A percentile compares a stretch with the other conserved stretches of the same genome.
Conservation (phyloP, 2,888 invertebrate genomes). For the Cataglyphis cursor region DNA sequence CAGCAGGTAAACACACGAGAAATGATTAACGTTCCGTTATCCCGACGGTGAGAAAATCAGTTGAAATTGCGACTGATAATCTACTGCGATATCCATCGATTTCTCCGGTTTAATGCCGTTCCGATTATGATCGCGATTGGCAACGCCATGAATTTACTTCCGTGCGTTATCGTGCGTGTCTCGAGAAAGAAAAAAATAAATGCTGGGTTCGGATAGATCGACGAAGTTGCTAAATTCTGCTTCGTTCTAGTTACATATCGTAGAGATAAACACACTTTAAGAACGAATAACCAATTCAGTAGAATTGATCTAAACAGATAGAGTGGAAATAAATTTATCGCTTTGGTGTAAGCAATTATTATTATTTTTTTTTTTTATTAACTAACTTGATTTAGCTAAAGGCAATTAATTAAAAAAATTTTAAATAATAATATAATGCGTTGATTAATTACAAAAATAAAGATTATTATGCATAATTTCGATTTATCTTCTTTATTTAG, state of each 20-base stretch:
- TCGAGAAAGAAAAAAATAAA: conserved; percentile 30
- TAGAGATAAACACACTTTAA: conserved; percentile 15
- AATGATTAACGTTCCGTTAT: conserved; percentile 31
- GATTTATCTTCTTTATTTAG: background rate
- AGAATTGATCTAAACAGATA: conserved; percentile 4
- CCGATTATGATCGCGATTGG: conserved; percentile 4
- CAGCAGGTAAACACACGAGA: conserved; percentile 28
- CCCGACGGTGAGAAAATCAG: conserved; percentile 10
- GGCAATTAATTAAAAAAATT: background rate
- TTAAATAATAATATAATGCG: background rate
- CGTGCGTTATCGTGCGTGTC: conserved; percentile 31
- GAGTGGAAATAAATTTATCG: conserved; percentile 6
- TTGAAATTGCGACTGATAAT: conserved; percentile 31
- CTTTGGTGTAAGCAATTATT: conserved; percentile 4
- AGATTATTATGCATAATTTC: background rate
- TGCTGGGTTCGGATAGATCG: background rate
- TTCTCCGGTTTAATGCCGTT: conserved; percentile 26
- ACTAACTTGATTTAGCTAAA: background rate
- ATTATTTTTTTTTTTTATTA: background rate
- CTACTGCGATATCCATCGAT: conserved; percentile 39
- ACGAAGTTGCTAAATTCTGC: background rate
- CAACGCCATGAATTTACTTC: conserved; percentile 24
- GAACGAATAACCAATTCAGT: conserved; percentile 2
- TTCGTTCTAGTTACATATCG: conserved; percentile 4
- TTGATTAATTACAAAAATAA: background rate